Evolutionary conservation across 64 coral and sea anemone species (phyloP).

Genomic region (Actinia equina): DNA sequence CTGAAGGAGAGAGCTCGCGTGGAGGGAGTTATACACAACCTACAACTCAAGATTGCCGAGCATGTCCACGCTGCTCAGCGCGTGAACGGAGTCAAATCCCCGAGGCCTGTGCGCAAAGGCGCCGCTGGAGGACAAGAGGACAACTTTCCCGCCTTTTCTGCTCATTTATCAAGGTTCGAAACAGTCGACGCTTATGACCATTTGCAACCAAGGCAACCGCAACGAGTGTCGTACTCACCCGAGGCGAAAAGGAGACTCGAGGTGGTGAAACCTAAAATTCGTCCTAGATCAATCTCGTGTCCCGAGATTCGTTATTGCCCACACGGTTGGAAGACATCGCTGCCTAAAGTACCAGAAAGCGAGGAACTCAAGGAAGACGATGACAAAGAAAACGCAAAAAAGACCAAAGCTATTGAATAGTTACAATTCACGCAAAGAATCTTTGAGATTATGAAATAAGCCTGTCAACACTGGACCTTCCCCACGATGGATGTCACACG

Average conservation of each 20-base stretch:
- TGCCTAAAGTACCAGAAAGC: slow-evolving; percentile 71
- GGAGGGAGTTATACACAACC: slow-evolving; percentile 7
- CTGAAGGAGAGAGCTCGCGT: slow-evolving; percentile 32
- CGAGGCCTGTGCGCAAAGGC: slow-evolving; percentile 56
- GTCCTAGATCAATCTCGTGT: slow-evolving; percentile 63
- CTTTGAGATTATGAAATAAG: background rate
- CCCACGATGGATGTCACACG: background rate
- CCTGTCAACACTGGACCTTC: background rate
- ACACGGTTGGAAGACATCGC: slow-evolving; percentile 58
- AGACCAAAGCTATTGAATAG: background rate
- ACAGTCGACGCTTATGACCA: slow-evolving; percentile 1
- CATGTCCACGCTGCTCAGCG: background rate
- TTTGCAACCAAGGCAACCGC: background rate
- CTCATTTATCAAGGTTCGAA: slow-evolving; percentile 13
- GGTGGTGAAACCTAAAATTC: slow-evolving; percentile 45
- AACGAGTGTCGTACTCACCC: slow-evolving; percentile 16
- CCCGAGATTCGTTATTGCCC: slow-evolving; percentile 50
- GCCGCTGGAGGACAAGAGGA: slow-evolving; percentile 12
- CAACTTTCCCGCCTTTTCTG: slow-evolving; percentile 37
- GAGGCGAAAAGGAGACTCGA: slow-evolving; percentile 27
- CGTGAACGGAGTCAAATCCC: slow-evolving; percentile 51
- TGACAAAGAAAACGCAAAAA: slow-evolving; percentile 11
- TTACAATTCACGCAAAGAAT: background rate
- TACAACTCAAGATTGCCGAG: slow-evolving; percentile 39
- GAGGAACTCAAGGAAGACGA: slow-evolving; percentile 53